phyloP scores from a whole-genome alignment of 2,797 vertebrate species.

The Sphenodon punctatus region DNA sequence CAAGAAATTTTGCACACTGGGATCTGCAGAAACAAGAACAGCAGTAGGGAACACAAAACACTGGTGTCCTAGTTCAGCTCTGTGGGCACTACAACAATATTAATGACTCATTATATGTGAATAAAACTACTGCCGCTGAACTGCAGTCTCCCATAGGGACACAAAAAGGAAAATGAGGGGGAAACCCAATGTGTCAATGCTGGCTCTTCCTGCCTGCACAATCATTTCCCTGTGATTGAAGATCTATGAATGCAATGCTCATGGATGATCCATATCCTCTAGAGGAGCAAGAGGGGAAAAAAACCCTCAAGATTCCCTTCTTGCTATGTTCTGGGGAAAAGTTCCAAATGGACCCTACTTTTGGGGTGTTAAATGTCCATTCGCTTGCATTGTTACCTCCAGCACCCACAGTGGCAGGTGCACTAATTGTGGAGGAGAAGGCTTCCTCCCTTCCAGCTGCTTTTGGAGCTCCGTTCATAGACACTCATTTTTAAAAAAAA shows the following conservation, averaged over 20 bases:
- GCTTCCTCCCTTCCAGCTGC: no score
- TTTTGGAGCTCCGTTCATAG: no score
- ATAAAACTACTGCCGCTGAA: background rate
- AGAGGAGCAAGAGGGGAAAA: background rate
- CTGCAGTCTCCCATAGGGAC: rapidly evolving
- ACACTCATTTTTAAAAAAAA: no score
- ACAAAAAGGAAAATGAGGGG: background rate
- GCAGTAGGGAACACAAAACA: no score
- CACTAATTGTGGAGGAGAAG: no score
- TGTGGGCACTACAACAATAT: background rate
- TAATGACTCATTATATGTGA: background rate
- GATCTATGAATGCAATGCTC: no score
- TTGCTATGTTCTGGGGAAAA: background rate
- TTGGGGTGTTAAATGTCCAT: no score
- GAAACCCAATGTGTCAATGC: background rate
- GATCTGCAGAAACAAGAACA: slow-evolving; percentile 70
- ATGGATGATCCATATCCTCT: background rate
- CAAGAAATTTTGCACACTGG: slow-evolving; percentile 76
- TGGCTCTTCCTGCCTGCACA: background rate
- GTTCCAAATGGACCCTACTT: background rate
- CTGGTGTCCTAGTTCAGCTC: background rate
- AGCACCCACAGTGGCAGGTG: no score
- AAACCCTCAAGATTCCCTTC: background rate
- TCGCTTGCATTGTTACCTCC: no score
- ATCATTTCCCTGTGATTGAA: no score